phyloP scores from a whole-genome alignment of 1,140 invertebrate genomes.

The Andrena cerasifolii region DNA sequence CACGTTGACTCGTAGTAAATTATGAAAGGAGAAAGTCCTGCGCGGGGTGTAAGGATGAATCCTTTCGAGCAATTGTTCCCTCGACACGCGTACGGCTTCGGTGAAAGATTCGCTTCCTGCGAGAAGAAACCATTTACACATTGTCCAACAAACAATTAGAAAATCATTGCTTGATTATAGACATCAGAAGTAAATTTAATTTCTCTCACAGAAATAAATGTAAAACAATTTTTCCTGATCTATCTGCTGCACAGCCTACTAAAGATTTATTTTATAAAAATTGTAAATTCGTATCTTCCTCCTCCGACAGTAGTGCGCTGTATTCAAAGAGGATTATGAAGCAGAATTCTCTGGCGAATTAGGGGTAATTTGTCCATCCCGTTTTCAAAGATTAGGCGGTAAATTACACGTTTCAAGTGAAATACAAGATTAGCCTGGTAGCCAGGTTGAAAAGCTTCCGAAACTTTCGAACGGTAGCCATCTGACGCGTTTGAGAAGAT shows the following conservation, averaged over 20 bases:
- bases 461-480: constrained; percentile 51
- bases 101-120: constrained; percentile 9
- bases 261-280: no score
- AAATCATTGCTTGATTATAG: no score
- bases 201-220: no score
- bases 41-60: constrained; percentile 3
- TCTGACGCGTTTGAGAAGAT: constrained; percentile 36
- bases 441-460: constrained; percentile 10
- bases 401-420: constrained; percentile 27
- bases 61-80: constrained; percentile 17
- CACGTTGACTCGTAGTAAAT: background rate
- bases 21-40: constrained; percentile 11
- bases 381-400: background rate
- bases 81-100: constrained; percentile 3
- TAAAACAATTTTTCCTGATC: no score
- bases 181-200: no score
- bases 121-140: background rate
- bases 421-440: constrained; percentile 11
- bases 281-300: no score
- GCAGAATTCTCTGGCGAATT: background rate
- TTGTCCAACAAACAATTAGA: background rate
- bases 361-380: background rate
- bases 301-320: no score
- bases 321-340: background rate
- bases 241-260: no score